Base-by-base conservation (phyloP, 1,140 invertebrate genomes). In the Cryptotermes secundus region DNA sequence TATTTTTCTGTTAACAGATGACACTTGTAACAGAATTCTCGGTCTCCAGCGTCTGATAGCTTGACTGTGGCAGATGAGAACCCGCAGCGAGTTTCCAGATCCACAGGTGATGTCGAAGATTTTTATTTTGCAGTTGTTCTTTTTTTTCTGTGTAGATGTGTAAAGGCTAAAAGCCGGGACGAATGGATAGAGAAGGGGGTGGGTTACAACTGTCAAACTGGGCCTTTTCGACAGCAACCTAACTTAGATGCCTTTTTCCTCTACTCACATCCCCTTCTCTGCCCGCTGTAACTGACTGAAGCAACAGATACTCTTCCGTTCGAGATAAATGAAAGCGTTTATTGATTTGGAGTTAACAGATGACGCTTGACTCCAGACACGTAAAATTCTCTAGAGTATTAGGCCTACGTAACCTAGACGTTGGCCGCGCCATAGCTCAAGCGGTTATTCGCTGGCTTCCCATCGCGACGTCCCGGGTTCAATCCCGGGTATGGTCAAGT, bases 301-400 rank as follows among this genome's bases (percentile, higher is more conserved):
- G n/a, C 59, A 72, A 72, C 59, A 72, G 59, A 31, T 59, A 59
- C 59, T 14, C 9, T 72, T 72, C 59, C 26, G 31, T 72, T 72
- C n/a, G 31, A 2, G 26, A 72, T 6, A 31, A 72, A 72, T n/a
- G 26, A 31, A 72, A 72, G 59, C 59, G 26, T 72, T 72, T 59
- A 59, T 59, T 72, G 59, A 72, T 72, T 72, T 26, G 26, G n/a
- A 72, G 59, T 72, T 72, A 72, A 72, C 9, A 72, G 59, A 72
- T 72, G n/a, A 72, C 59, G 14, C 59, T 72, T 72, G 59, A 31
- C 59, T 72, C 14, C 26, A 16, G 31, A n/a, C 16, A 72, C 59
- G 59, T 26, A 6, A 72, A 7, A 31, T n/a, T n/a, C 59, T 72
- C 59, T 31, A 72, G 59, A 72, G 59, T 14, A 14, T 72, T 14